Evolutionary conservation across 2,888 invertebrate species (phyloP), one percentile per base, ranked within the genome.

Genomic region (Macaria notata): DNA sequence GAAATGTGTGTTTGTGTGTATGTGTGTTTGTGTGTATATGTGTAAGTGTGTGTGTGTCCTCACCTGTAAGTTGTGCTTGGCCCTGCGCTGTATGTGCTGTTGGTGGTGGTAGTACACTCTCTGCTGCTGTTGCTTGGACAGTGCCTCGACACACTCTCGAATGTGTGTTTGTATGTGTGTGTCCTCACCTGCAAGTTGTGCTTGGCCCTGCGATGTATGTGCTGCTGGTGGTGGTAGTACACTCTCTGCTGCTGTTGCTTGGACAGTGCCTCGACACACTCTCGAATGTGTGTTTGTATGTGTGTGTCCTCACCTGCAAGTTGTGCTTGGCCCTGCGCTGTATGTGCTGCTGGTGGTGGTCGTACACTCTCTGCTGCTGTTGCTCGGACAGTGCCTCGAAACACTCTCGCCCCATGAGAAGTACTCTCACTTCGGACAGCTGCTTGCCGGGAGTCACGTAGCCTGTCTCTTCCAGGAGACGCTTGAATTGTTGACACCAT

Each of bases 381-480:
- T 95, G 95, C 72, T 98, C 98, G 0, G 96, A 94, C 51, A 99
- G 92, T 8, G 97, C 96, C 84, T 98, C 98, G 83, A 97, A 98
- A 78, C 98, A 98, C 83, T 98, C 98, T 43, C 98, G 93, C 0
- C 98, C 98, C 95, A 98, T 96, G 78, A 99, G 96, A 57, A 98
- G 92, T 3, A 98, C 97, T 51, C 96, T 92, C 41, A 98, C 97
- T 85, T 98, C 98, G 0, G 96, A 95, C 65, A 98, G 87, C 71
- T 96, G 95, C 86, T 98, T 98, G n/a, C 98, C 98, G 1, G 98
- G 98, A 0, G 98, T 98, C 36, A 98, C 98, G 84, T 98, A 98
- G 3, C 97, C 96, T 0, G 98, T 98, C 83, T 98, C 98, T 83
- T 98, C 97, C 54, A 99, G 92, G 29, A 98, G 92, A 76, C 97